A percentile compares a stretch with the other conserved stretches of the same genome.
Conservation (phyloP, 2,888 invertebrate species). For the Pandemis corylana region DNA sequence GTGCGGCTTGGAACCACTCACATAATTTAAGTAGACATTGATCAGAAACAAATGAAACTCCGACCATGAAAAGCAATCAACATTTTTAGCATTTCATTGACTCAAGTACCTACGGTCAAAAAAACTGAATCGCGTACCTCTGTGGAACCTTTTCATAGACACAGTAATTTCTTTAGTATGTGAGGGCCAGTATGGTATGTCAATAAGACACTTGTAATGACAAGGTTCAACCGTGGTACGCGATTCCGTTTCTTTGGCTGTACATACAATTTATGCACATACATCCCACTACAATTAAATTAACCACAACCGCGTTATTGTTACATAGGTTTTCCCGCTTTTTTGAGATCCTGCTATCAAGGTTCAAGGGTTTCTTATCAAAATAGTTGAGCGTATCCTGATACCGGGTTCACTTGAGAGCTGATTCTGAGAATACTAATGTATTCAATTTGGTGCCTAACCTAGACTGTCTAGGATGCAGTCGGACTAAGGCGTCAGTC, state of each 20-base stretch:
- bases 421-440: constrained; percentile 39
- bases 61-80: neutral
- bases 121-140: no score
- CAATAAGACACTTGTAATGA: no score
- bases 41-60: neutral
- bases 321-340: constrained; percentile 34
- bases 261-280: neutral
- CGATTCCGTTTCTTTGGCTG: no score
- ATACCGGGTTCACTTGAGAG: constrained; percentile 43
- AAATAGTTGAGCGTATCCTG: constrained; percentile 43
- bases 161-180: no score
- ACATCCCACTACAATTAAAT: constrained; percentile 16
- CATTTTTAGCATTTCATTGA: neutral
- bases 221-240: no score
- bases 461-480: neutral
- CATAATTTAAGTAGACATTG: no score
- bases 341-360: constrained; percentile 23
- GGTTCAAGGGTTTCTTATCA: constrained; percentile 1
- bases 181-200: no score
- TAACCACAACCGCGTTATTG: constrained; percentile 24
- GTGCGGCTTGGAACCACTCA: no score
- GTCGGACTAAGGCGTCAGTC: neutral
- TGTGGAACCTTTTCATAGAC: no score
- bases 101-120: neutral
- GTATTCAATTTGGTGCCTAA: constrained; percentile 19